Evolutionary conservation across 1,140 invertebrate genomes (phyloP), one percentile per base, ranked within the genome.

Genomic region (Brachionus paranguensis): DNA sequence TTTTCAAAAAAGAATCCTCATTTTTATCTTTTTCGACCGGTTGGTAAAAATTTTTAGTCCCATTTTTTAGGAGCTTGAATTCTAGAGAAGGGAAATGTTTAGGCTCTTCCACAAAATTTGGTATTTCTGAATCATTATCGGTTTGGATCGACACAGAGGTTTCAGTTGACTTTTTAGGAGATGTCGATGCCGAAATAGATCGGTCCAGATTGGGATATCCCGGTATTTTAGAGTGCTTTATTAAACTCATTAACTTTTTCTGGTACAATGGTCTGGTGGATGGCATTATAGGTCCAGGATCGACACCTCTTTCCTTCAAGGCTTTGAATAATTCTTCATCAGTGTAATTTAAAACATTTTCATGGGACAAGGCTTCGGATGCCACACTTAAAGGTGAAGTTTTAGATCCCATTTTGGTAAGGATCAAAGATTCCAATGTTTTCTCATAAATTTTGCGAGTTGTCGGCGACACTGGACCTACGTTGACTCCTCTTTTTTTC

Each of bases 1-100:
- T 76, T 47, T 47, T 76, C 45, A 76, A 4, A 76, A 76, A 76
- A 43, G 45, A 53, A 3, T 76, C 72, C 20, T 76, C 33, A 76
- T 27, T 17, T 11, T 76, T 53, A 47, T 72, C n/a, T 17, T 72
- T 24, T 24, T 64, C 20, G 4, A 37, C 33, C 0, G 33, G 33
- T 7, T 37, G 33, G 33, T 37, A 5, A 37, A 37, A 37, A 37
- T 7, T 37, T 68, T 72, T 72, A 5, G 14, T 3, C 11, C 41
- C 33, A 14, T 72, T 72, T 12, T 12, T 11, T 7, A 76, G 11
- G 11, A 76, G 43, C 27, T 76, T 76, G 20, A 76, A 76, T 24
- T 47, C 72, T 50, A 76, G 72, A n/a, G 41, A 11, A 27, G 72
- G 72, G 29, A 27, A 76, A 47, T 29, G 6, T 47, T 37, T 12